Evolutionary conservation across 2,888 invertebrate species (phyloP).

Genomic region (Drosophila longiperda): DNA sequence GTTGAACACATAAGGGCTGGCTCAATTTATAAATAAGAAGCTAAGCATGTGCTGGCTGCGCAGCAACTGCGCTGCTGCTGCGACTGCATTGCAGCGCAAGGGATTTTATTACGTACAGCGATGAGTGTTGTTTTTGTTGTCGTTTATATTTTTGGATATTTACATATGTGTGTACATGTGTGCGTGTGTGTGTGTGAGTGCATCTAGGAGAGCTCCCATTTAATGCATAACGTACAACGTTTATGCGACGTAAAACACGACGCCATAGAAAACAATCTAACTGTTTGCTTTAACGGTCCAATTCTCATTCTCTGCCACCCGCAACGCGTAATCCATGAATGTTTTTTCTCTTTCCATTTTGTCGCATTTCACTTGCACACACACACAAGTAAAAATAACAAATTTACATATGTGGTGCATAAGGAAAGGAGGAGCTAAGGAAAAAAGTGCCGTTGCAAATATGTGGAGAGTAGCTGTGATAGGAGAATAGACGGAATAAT

Average conservation of each 20-base stretch:
- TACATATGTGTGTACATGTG: slow-evolving; percentile 40
- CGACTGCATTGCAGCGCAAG: slow-evolving; percentile 73
- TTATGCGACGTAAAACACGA: slow-evolving; percentile 32
- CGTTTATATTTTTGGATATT: slow-evolving; percentile 79
- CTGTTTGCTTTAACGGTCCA: slow-evolving; percentile 38
- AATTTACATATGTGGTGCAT: slow-evolving; percentile 20
- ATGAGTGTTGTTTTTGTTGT: slow-evolving; percentile 42
- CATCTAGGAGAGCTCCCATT: slow-evolving; percentile 54
- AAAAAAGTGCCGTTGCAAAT: slow-evolving; percentile 18
- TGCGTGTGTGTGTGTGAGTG: slow-evolving; percentile 31
- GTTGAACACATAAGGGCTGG: slow-evolving; percentile 79
- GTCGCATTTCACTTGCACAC: slow-evolving; percentile 24
- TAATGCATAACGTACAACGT: slow-evolving; percentile 33
- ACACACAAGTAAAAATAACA: slow-evolving; percentile 23
- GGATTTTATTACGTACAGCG: slow-evolving; percentile 76
- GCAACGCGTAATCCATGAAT: slow-evolving; percentile 39
- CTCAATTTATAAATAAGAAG: slow-evolving; percentile 78
- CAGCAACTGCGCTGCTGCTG: slow-evolving; percentile 52
- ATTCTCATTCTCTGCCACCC: slow-evolving; percentile 35
- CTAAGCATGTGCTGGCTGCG: slow-evolving; percentile 77
- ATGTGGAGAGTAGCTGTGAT: slow-evolving; percentile 28
- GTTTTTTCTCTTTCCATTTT: slow-evolving; percentile 7
- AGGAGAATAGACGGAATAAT: slow-evolving; percentile 25
- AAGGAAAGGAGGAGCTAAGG: slow-evolving; percentile 21
- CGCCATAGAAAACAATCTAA: slow-evolving; percentile 58